These are phyloP conservation scores for Hemibagrus guttatus DNA, from an alignment of 2,797 vertebrate species.

Conservation along the genomic window DNA sequence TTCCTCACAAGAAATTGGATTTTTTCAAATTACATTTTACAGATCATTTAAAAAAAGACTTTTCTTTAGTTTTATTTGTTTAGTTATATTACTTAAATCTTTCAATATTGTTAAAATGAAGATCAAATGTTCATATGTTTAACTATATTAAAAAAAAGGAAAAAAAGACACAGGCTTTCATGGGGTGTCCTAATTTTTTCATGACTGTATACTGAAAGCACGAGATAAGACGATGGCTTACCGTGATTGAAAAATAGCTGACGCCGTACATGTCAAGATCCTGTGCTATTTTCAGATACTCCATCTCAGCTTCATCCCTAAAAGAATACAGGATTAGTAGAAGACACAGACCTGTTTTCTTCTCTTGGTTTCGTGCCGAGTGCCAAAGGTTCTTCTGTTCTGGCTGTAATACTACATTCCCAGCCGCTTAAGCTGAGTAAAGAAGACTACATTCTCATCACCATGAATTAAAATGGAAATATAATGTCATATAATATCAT, in stretches of 20 bases:
- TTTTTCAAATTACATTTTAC: no score
- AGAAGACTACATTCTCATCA: neutral
- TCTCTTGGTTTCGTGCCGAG: neutral
- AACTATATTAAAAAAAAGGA: no score
- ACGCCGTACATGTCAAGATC: slow-evolving; percentile 93
- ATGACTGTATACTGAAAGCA: no score
- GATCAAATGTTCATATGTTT: no score
- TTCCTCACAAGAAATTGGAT: no score
- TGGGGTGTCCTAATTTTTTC: no score
- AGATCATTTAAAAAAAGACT: no score
- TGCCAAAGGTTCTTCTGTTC: neutral
- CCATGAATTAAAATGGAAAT: neutral
- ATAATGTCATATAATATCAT: neutral
- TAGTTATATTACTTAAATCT: no score
- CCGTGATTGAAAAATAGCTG: slow-evolving; percentile 90
- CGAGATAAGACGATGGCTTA: slow-evolving; percentile 68
- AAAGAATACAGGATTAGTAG: slow-evolving; percentile 30
- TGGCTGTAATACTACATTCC: neutral
- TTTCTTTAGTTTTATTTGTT: no score
- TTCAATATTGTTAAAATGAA: no score
- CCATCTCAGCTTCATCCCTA: slow-evolving; percentile 93
- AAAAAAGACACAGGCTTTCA: no score
- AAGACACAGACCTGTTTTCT: neutral
- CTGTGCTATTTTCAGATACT: slow-evolving; percentile 92
- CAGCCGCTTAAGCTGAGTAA: neutral